Evolutionary conservation across 1,140 invertebrate genomes (phyloP), one percentile per base, ranked within the genome.

Genomic region (Aphelenchoides fujianensis): DNA sequence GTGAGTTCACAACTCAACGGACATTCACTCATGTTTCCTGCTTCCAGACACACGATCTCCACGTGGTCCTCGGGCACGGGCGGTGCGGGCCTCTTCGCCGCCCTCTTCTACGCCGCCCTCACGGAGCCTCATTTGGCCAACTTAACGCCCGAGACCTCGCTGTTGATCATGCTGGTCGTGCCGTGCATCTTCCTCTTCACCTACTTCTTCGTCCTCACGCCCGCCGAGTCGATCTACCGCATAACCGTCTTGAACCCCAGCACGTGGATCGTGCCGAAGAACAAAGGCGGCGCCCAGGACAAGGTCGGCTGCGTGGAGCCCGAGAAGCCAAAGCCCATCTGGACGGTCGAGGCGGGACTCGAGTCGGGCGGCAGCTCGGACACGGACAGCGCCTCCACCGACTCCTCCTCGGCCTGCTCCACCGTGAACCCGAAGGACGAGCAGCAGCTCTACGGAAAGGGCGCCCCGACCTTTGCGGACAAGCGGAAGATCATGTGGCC

Each of bases 71-170:
- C 76, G 3, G 76, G 76, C 9, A 78, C 76, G 0, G 76, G 76
- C 16, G 76, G 69, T 41, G 82, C 82, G 0, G 82, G 83, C 19
- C 53, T 83, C 1, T n/a, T n/a, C n/a, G 82, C 79, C 16, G 68
- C 82, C 1, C 61, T 78, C 12, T 63, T 67, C 0, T 77, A 77
- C 52, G 76, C 76, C 7, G 55, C 36, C 3, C 27, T 78, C 16
- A 78, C 76, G 12, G 76, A 78, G n/a, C 79, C 74, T 63, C 53
- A 78, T 23, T 48, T 78, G n/a, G 35, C 62, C 35, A 69, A 34
- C 30, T 23, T 78, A n/a, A 34, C 54, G 0, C 76, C 76, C 7
- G 27, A 64, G 19, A 72, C 52, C 37, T 61, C 76, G 1, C 48
- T 80, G 23, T 61, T 78, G 23, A 23, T 59, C 5, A 78, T 78